These are phyloP conservation scores for Furcifer pardalis DNA, from an alignment of 2,797 vertebrate genomes.

Conservation along the genomic window DNA sequence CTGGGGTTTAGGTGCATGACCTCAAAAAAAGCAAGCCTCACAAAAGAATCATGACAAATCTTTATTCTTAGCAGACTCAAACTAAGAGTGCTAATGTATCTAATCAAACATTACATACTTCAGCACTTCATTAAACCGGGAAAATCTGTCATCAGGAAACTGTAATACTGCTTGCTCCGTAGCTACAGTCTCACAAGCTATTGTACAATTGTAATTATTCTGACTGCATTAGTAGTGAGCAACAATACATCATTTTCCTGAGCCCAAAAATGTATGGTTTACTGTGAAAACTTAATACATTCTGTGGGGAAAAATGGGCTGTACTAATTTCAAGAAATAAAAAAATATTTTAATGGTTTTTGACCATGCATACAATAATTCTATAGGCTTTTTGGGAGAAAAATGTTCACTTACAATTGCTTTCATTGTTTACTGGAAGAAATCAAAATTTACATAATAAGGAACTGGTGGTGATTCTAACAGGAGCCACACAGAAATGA, in stretches of 20 bases:
- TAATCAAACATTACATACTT: not conserved
- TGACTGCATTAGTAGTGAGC: not conserved
- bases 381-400: not conserved
- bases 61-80: not conserved
- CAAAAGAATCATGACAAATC: not conserved
- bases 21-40: not conserved
- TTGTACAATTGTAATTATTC: not conserved
- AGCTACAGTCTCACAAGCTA: not conserved
- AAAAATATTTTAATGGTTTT: not conserved
- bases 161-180: not conserved
- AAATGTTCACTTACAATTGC: too few species aligned
- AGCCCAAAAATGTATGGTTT: not conserved
- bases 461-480: too few species aligned
- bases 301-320: not conserved
- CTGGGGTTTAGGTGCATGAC: not conserved
- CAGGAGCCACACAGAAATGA: too few species aligned
- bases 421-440: too few species aligned
- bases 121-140: not conserved
- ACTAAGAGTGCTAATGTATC: not conserved
- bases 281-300: not conserved
- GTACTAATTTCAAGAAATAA: not conserved
- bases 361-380: not conserved
- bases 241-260: not conserved
- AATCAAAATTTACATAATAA: too few species aligned
- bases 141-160: not conserved